Conservation (phyloP, 2,113 vertebrate genomes). For the Campylorhamphus procurvoides region DNA sequence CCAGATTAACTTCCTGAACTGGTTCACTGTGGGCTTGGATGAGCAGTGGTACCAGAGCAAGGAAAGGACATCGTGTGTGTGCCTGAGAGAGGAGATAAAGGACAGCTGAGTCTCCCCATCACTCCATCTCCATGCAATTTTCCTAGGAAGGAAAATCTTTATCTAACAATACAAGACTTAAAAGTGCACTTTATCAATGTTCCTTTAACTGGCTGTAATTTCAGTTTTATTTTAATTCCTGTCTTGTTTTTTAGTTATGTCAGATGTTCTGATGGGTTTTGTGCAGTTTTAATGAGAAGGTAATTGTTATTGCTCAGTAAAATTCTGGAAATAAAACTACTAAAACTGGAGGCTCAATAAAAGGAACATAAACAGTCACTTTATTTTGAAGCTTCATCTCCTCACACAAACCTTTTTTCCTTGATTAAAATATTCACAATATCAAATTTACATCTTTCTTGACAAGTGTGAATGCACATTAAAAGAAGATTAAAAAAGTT, state of each 20-base stretch:
- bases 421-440: not conserved
- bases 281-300: not conserved
- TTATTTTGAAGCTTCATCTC: not conserved
- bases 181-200: not conserved
- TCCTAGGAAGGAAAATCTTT: not conserved
- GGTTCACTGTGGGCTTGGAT: not conserved
- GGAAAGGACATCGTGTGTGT: rapidly evolving
- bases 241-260: not conserved
- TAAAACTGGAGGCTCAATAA: not conserved
- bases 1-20: not conserved
- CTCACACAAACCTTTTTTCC: not conserved
- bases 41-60: not conserved
- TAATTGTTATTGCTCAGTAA: not conserved
- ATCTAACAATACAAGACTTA: not conserved
- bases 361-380: not conserved
- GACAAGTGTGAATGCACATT: not conserved
- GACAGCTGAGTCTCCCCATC: not conserved
- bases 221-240: not conserved
- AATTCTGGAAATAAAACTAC: not conserved
- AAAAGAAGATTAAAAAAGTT: not conserved
- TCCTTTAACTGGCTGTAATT: not conserved
- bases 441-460: not conserved
- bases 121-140: not conserved
- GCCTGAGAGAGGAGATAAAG: not conserved
- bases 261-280: not conserved